phyloP scores from a whole-genome alignment of 2,888 invertebrate species.

The Petrophora chlorosata region DNA sequence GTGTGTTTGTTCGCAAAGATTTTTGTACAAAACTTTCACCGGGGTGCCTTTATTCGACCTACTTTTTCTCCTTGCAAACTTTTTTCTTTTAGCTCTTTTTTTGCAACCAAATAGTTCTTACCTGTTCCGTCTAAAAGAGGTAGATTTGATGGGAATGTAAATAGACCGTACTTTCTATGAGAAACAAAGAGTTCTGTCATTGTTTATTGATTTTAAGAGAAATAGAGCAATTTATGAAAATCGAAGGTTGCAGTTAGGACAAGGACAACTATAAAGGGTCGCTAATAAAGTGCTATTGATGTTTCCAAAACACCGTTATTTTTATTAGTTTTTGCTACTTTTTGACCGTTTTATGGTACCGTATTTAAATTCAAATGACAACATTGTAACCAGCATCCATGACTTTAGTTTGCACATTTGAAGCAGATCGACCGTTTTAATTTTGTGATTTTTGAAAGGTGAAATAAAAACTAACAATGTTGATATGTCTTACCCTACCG shows the following conservation, averaged over 20 bases:
- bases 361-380: too few species aligned
- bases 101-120: conserved; percentile 46
- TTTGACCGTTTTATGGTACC: neutral
- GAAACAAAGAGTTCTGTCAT: conserved; percentile 20
- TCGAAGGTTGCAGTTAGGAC: conserved; percentile 17
- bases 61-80: conserved; percentile 27
- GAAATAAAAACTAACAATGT: too few species aligned
- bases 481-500: too few species aligned
- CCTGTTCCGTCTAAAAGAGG: conserved; percentile 54
- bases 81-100: conserved; percentile 29
- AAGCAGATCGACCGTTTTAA: too few species aligned
- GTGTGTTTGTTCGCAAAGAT: conserved; percentile 56
- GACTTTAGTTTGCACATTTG: too few species aligned
- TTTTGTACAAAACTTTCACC: conserved; percentile 77
- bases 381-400: too few species aligned
- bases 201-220: conserved; percentile 31
- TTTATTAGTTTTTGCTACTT: conserved; percentile 2
- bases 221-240: conserved; percentile 32
- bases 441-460: too few species aligned
- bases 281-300: conserved; percentile 6
- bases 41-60: conserved; percentile 36
- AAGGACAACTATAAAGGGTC: neutral
- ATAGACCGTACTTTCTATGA: conserved; percentile 30
- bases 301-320: conserved; percentile 1
- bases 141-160: conserved; percentile 50